Evolutionary conservation across 2,113 vertebrate genomes (phyloP), one percentile per base, ranked within the genome.

Genomic region (Sinocyclocheilus maitianheensis): DNA sequence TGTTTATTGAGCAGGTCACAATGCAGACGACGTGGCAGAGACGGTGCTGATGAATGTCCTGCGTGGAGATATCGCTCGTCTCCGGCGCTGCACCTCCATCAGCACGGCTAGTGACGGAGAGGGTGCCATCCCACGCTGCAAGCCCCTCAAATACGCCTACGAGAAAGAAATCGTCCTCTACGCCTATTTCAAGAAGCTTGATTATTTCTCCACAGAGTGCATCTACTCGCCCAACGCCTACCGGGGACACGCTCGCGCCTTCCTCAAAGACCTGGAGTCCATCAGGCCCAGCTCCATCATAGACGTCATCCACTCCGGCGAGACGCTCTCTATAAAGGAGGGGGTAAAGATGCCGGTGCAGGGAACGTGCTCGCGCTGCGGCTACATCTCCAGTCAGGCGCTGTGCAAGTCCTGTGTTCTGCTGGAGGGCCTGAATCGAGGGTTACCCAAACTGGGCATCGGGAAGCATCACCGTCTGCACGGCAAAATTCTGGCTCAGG

Each of bases 131-230:
- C 96, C 97, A 0, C 96, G 96, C 43, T 97, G 97, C 94, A 96
- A 97, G 76, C 97, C 97, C 0, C 94, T 98, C 79, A 96, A 97
- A 87, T 96, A 97, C 3, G 95, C 96, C 1, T 98, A 97, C 1
- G 96, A 98, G 91, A 97, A 98, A 89, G 97, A 98, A 93, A 97
- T 98, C 4, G 97, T 98, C 58, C 92, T 98, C 26, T 98, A 97
- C 0, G 97, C 97, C 8, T 96, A 98, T 91, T 97, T 97, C 87
- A 96, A 97, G 53, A 96, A 94, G 87, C 90, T 98, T 9, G 95
- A 96, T 94, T 98, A 97, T 93, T 97, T 97, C 89, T 97, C 96
- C 12, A 97, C 97, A 0, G 97, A 97, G 89, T 98, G 97, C 0
- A 94, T 97, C 43, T 97, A 97, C 75, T 96, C 97, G 0, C 97